phyloP scores from a whole-genome alignment of 2,113 vertebrate species.

The Channa maculata region DNA sequence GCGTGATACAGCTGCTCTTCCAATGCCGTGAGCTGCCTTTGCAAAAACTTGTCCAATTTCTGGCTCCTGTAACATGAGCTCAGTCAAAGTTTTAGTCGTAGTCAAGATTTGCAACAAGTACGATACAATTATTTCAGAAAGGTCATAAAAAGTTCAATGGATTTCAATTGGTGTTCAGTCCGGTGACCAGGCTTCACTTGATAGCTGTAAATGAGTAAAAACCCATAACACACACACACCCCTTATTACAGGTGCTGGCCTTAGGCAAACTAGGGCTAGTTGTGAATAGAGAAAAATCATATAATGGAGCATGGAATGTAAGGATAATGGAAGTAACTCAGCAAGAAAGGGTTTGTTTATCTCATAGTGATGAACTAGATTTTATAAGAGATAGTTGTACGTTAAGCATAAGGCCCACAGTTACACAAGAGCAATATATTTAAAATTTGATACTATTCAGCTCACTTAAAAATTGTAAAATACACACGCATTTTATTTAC shows the following conservation, averaged over 20 bases:
- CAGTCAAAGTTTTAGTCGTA: neutral
- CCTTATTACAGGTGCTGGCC: conserved; percentile 58
- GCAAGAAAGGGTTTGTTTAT: neutral
- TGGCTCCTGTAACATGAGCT: conserved; percentile 26
- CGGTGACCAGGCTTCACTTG: conserved; percentile 45
- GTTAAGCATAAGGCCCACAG: too few relatives aligned
- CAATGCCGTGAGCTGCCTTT: neutral
- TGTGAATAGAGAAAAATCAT: neutral
- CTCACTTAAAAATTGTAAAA: conserved; percentile 8
- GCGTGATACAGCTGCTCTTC: conserved; percentile 14
- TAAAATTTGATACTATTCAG: neutral
- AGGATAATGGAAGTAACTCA: neutral
- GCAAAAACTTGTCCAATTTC: conserved; percentile 18
- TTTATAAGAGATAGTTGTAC: neutral
- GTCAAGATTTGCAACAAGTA: conserved; percentile 1
- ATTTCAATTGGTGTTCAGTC: conserved; percentile 6
- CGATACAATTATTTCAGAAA: conserved; percentile 6
- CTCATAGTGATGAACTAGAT: neutral
- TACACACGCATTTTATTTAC: conserved; percentile 22
- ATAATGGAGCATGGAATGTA: neutral
- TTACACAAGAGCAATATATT: too few relatives aligned
- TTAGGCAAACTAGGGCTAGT: neutral
- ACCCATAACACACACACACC: conserved; percentile 17
- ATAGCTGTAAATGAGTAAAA: conserved; percentile 55
- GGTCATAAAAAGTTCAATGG: conserved; percentile 16